Evolutionary conservation across 2,113 vertebrate genomes (phyloP), one percentile per base, ranked within the genome.

Genomic region (Tympanuchus pallidicinctus): DNA sequence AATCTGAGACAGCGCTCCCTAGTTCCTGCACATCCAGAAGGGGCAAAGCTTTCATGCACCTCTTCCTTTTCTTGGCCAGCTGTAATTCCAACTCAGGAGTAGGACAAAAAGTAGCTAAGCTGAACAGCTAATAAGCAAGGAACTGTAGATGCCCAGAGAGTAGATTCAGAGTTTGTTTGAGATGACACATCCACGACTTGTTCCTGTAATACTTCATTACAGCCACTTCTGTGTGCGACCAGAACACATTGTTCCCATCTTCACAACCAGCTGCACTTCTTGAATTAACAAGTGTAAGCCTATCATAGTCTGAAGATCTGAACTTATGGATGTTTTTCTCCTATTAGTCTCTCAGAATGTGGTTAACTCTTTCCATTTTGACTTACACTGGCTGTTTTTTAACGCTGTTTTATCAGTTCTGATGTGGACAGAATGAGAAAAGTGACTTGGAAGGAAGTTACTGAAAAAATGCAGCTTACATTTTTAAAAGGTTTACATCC

Each of bases 221-320:
- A 88, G 64, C 67, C 91, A 43, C 80, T 63, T 59, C 84, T 92
- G 66, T 59, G 84, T 72, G 21, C 48, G 69, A 94, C 93, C 88
- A 52, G 97, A 91, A 95, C 97, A 97, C 13, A 2, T 60, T 88
- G 96, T 96, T 64, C 94, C 72, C 54, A 42, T 64, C 91, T 90
- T 80, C 80, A 72, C 95, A 96, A 83, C 11, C 56, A 85, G 82
- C 1, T 93, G 12, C 8, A 10, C 85, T 93, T 52, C 76, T 89
- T 48, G 73, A 94, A 66, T 82, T 95, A 82, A 80, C 30, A 56
- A 90, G 65, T 21, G 20, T 43, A 71, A 54, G 69, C 60, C 82
- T 80, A 40, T 48, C 22, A 5, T 1, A 72, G 72, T 34, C 70
- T 84, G 76, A 90, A 57, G 83, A 78, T 45, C 22, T 86, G 77